A percentile compares a stretch with the other conserved stretches of the same genome.
Evolutionary conservation across 2,113 vertebrate species (phyloP).

Genomic region (Riparia riparia): DNA sequence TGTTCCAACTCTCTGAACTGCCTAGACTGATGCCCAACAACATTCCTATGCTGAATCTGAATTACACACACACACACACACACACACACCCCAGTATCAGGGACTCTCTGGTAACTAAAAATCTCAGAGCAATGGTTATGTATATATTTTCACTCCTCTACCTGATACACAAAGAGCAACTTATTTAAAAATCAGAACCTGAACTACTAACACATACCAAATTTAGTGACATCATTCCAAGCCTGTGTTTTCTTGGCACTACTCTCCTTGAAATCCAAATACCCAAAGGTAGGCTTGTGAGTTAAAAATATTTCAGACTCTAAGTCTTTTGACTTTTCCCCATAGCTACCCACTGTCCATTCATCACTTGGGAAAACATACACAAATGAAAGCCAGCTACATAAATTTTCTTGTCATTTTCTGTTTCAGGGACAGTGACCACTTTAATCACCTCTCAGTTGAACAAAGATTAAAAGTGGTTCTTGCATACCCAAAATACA

Average conservation of each 20-base stretch:
- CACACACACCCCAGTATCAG: not conserved
- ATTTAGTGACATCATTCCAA: not conserved
- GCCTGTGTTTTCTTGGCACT: slow-evolving; percentile 49
- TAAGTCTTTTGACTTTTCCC: not conserved
- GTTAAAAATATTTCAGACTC: slow-evolving; percentile 60
- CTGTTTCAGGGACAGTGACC: not conserved
- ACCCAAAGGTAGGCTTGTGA: slow-evolving; percentile 32
- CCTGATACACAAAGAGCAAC: not conserved
- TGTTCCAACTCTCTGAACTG: not conserved
- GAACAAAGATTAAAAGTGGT: not conserved
- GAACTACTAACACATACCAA: not conserved
- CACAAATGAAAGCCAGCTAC: not conserved
- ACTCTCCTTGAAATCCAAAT: slow-evolving; percentile 57
- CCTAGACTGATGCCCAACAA: not conserved
- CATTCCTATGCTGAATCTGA: not conserved
- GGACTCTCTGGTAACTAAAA: not conserved
- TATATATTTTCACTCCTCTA: not conserved
- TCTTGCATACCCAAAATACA: not conserved
- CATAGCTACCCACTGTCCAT: not conserved
- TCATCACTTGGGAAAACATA: slow-evolving; percentile 35
- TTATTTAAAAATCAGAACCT: not conserved
- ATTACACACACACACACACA: not conserved
- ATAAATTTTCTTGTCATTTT: not conserved
- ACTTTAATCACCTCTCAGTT: not conserved
- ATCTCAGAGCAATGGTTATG: not conserved